These are phyloP conservation scores for Nothobranchius kuhntae DNA, from an alignment of 2,113 vertebrate species.

Conservation along the genomic window DNA sequence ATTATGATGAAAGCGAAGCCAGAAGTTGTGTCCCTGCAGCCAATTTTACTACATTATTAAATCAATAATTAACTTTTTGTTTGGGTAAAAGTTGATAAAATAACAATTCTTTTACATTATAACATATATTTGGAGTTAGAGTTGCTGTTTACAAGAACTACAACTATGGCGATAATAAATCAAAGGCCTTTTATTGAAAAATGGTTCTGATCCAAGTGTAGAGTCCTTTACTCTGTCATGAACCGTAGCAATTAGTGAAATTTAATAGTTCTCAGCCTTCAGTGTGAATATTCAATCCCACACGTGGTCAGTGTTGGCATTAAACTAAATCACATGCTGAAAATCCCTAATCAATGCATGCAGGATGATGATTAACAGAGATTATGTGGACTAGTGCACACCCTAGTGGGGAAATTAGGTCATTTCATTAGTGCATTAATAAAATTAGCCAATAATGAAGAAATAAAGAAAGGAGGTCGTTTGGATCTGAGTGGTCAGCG, in stretches of 20 bases:
- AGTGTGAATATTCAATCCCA: slow-evolving; percentile 6
- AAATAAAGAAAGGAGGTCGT: background rate
- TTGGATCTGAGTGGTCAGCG: background rate
- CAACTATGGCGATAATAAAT: background rate
- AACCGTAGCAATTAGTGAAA: slow-evolving; percentile 39
- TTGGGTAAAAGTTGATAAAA: too few species aligned
- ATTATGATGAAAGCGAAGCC: too few species aligned
- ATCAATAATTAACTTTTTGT: too few species aligned
- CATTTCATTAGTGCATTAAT: background rate
- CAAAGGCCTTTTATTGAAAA: background rate
- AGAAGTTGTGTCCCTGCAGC: too few species aligned
- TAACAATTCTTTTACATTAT: too few species aligned
- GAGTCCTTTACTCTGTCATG: slow-evolving; percentile 8
- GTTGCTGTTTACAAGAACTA: too few species aligned
- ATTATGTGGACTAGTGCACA: slow-evolving; percentile 3
- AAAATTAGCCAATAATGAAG: background rate
- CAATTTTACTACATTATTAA: too few species aligned
- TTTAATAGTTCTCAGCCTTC: slow-evolving; percentile 25
- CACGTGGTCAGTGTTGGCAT: slow-evolving; percentile 30
- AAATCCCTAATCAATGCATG: slow-evolving; percentile 45
- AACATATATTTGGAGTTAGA: too few species aligned
- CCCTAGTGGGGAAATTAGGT: slow-evolving; percentile 24
- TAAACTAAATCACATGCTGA: slow-evolving; percentile 37
- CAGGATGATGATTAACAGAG: background rate
- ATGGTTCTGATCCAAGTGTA: background rate